Evolutionary conservation across 2,797 vertebrate species (phyloP).

Genomic region (Girardinus metallicus): DNA sequence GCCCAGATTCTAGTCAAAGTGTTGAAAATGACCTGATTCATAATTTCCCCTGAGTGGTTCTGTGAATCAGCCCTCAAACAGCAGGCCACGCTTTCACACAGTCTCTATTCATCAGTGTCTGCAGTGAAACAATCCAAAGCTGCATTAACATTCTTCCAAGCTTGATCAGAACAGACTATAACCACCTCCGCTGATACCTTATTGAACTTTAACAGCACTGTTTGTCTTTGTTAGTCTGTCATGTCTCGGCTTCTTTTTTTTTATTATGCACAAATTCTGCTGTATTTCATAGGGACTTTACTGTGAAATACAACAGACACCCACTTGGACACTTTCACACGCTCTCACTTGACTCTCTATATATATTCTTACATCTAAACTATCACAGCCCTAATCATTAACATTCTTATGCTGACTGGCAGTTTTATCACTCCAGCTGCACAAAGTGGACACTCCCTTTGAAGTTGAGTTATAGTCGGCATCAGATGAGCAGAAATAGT

Average conservation of each 20-base stretch:
- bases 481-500: constrained; percentile 36
- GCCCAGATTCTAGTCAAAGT: constrained; percentile 35
- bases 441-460: constrained; percentile 64
- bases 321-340: constrained; percentile 65
- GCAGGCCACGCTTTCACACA: constrained; percentile 59
- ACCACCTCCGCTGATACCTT: constrained; percentile 41
- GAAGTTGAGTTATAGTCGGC: constrained; percentile 50
- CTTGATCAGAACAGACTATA: constrained; percentile 25
- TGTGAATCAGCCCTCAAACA: constrained; percentile 55
- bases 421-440: constrained; percentile 68
- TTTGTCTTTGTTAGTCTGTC: constrained; percentile 44
- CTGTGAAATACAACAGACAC: constrained; percentile 59
- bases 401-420: constrained; percentile 75
- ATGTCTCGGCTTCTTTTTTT: constrained; percentile 38
- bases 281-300: constrained; percentile 51
- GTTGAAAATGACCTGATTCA: constrained; percentile 69
- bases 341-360: constrained; percentile 67
- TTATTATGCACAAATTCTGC: constrained; percentile 23
- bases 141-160: constrained; percentile 26
- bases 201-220: constrained; percentile 29
- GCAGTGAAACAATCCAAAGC: constrained; percentile 45
- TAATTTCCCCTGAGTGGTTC: constrained; percentile 63
- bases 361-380: constrained; percentile 67
- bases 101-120: constrained; percentile 52
- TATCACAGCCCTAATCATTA: constrained; percentile 64